Percentiles rank a stretch among this genome's conserved stretches.
phyloP scores from a whole-genome alignment of 1,140 invertebrate species.

The Pseudomyrmex dendroicus region DNA sequence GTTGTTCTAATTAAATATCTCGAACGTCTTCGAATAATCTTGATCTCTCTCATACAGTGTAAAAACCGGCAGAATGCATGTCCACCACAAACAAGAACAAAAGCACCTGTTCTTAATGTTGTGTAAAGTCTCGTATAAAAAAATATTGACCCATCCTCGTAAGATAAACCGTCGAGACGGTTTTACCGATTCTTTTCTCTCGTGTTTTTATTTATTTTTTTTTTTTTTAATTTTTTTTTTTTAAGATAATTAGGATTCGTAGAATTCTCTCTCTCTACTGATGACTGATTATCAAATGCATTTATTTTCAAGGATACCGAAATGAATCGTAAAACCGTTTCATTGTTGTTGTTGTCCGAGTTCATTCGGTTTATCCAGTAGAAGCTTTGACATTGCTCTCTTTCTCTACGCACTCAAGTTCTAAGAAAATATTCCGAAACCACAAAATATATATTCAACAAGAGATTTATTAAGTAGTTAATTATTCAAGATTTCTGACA shows the following conservation, averaged over 20 bases:
- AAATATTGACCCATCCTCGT: constrained; percentile 48
- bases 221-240: background rate
- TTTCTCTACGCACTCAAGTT: constrained; percentile 6
- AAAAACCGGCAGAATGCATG: constrained; percentile 8
- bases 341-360: constrained; percentile 26
- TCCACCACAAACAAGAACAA: constrained; percentile 31
- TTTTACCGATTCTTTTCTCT: constrained; percentile 16
- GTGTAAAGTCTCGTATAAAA: constrained; percentile 57
- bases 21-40: background rate
- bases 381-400: constrained; percentile 28
- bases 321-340: constrained; percentile 38
- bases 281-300: constrained; percentile 23
- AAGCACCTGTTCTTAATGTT: constrained; percentile 24
- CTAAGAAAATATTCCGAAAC: constrained; percentile 35
- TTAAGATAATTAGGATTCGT: background rate
- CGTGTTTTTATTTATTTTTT: background rate
- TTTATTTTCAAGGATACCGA: constrained; percentile 6
- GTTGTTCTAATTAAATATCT: background rate
- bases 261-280: background rate
- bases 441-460: constrained; percentile 45
- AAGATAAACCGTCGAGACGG: constrained; percentile 25
- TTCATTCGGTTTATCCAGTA: background rate
- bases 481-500: constrained; percentile 43
- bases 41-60: constrained; percentile 20
- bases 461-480: constrained; percentile 62